Conservation (phyloP, 2,113 vertebrate species). For the Taurulus bubalis region DNA sequence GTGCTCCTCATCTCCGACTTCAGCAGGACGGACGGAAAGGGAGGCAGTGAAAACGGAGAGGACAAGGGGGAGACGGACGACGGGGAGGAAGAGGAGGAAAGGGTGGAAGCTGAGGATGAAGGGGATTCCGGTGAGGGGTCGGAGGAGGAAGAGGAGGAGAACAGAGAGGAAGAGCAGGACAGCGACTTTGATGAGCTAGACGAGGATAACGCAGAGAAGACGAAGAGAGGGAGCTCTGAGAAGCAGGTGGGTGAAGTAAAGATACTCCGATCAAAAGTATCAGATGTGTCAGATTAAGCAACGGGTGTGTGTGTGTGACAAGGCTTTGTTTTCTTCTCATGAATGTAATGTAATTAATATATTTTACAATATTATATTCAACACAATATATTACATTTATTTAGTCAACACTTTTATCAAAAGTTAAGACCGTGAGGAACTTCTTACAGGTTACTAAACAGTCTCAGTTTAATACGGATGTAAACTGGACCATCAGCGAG, state of each 20-base stretch:
- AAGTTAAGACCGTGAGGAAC: too few species aligned
- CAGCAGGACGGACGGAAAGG: conserved; percentile 77
- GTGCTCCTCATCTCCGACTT: conserved; percentile 95
- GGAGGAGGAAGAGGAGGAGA: conserved; percentile 79
- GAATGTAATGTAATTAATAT: not conserved
- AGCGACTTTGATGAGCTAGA: conserved; percentile 79
- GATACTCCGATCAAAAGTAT: not conserved
- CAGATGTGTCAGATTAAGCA: not conserved
- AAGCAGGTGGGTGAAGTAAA: conserved; percentile 87
- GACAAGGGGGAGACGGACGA: conserved; percentile 18
- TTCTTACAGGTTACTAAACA: too few species aligned
- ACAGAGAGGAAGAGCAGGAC: conserved; percentile 83
- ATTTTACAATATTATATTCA: not conserved
- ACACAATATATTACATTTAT: too few species aligned
- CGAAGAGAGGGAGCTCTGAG: conserved; percentile 87
- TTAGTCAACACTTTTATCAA: too few species aligned
- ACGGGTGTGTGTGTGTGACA: not conserved
- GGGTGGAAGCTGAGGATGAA: conserved; percentile 72
- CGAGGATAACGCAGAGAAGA: conserved; percentile 66
- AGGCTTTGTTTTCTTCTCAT: not conserved
- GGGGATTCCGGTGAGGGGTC: conserved; percentile 52
- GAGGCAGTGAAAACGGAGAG: conserved; percentile 29
- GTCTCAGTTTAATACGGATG: too few species aligned
- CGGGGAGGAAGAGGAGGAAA: conserved; percentile 77
- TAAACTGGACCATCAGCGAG: too few species aligned